Base-by-base conservation (phyloP, 2,113 vertebrate species). In the Ceyx margarethae region DNA sequence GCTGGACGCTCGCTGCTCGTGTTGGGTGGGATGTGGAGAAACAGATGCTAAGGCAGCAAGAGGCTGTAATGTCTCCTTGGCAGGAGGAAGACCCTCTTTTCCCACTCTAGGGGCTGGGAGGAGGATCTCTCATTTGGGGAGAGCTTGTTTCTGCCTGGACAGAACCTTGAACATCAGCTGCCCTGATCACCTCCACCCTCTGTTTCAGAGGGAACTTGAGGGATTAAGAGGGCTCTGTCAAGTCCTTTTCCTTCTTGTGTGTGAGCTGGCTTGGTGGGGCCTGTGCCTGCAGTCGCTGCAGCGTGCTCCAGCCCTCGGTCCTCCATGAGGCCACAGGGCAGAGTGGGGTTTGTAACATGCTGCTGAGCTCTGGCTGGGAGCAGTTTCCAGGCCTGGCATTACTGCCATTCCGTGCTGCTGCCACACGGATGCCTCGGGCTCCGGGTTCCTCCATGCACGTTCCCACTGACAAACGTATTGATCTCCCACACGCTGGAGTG, bases 401-500 rank as follows among this genome's bases (percentile, higher is more conserved):
- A 3, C 61, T 31, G 51, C 77, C 4, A 2, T 45, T 45, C 76
- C 50, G 14, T 37, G 40, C 77, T 81, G 53, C 71, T 67, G 60
- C 65, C 64, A 45, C 65, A 56, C 0, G 9, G 65, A 54, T 13
- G 66, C 81, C 75, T 57, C 13, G 12, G 74, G 69, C 71, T 81
- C 74, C 74, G 25, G 43, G 83, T 75, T 65, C 81, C 67, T 51
- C 6, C 31, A 10, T 26, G 8, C 6, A 10, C 66, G 35, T 45
- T 75, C 64, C 68, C 87, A 62, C 81, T 85, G 89, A 85, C 78
- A 82, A 85, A 92, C 1, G 4, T 85, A 92, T 93, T 45, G 91
- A 95, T 96, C 95, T 82, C 48, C 53, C 7, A 3, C 75, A 53
- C 65, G 79, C 62, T 81, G 82, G 87, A 82, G 71, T 65, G 76